Conservation (phyloP, 2,888 invertebrate species). For the Sarcophaga subvicina region DNA sequence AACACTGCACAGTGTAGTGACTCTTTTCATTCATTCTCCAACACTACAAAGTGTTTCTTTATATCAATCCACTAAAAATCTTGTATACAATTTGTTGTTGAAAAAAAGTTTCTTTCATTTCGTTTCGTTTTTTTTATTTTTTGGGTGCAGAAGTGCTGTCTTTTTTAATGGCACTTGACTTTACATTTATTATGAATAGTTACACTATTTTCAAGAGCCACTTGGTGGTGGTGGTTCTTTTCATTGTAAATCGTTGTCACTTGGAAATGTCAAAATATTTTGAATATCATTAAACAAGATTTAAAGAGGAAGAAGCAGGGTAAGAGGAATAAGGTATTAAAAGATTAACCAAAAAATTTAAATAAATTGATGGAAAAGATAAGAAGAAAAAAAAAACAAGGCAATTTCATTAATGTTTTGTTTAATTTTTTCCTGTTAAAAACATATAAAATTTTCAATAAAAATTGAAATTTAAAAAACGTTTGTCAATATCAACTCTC, state of each 20-base stretch:
- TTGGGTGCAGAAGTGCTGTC: constrained; percentile 59
- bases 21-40: neutral
- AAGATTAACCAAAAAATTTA: constrained; percentile 19
- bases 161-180: constrained; percentile 59
- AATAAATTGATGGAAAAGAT: neutral
- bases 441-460: too few relatives aligned
- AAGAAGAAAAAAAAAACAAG: neutral
- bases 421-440: too few relatives aligned
- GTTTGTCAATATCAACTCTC: neutral
- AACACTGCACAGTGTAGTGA: neutral
- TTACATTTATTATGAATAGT: constrained; percentile 60
- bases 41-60: constrained; percentile 13
- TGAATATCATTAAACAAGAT: too few relatives aligned
- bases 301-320: neutral
- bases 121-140: constrained; percentile 19
- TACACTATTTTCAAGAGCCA: constrained; percentile 64
- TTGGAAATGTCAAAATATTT: constrained; percentile 61
- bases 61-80: constrained; percentile 23
- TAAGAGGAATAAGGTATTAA: constrained; percentile 3
- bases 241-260: constrained; percentile 59
- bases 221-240: constrained; percentile 55
- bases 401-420: too few relatives aligned
- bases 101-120: too few relatives aligned
- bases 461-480: neutral
- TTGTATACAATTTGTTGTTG: constrained; percentile 23